Conservation (phyloP, 2,797 vertebrate species). For the Margarornis squamiger region DNA sequence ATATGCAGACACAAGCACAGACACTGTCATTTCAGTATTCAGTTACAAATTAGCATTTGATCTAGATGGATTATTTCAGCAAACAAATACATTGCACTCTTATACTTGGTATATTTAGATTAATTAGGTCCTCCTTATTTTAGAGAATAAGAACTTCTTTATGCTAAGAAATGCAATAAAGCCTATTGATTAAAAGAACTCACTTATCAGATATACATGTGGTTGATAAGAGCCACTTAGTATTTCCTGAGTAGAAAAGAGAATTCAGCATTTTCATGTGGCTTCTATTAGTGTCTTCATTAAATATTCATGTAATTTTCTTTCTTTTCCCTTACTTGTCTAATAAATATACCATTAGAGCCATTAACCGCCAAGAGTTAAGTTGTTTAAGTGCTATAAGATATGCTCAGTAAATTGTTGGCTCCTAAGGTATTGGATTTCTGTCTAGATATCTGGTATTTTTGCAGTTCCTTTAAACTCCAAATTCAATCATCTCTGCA, state of each 20-base stretch:
- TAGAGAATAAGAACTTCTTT: not conserved
- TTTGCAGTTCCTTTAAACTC: slow-evolving; percentile 22
- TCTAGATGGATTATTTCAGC: not conserved
- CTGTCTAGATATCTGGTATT: slow-evolving; percentile 44
- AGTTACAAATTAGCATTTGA: not conserved
- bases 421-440: slow-evolving; percentile 53
- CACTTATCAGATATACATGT: slow-evolving; percentile 20
- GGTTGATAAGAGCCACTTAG: not conserved
- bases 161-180: slow-evolving; percentile 21
- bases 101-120: not conserved
- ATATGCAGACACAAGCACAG: not conserved
- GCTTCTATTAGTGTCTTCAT: slow-evolving; percentile 38
- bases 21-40: not conserved
- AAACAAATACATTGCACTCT: not conserved
- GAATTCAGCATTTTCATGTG: slow-evolving; percentile 22
- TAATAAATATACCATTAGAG: slow-evolving; percentile 59
- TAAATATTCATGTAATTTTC: slow-evolving; percentile 55
- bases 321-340: slow-evolving; percentile 39
- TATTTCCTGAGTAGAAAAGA: slow-evolving; percentile 27
- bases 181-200: slow-evolving; percentile 31
- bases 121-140: not conserved
- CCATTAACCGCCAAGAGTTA: slow-evolving; percentile 26
- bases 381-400: slow-evolving; percentile 59
- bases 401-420: not conserved
- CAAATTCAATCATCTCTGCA: slow-evolving; percentile 42